Percentiles rank a stretch among this genome's conserved stretches.
Evolutionary conservation across 2,888 invertebrate species (phyloP).

Genomic region (Drosophila eohydei): DNA sequence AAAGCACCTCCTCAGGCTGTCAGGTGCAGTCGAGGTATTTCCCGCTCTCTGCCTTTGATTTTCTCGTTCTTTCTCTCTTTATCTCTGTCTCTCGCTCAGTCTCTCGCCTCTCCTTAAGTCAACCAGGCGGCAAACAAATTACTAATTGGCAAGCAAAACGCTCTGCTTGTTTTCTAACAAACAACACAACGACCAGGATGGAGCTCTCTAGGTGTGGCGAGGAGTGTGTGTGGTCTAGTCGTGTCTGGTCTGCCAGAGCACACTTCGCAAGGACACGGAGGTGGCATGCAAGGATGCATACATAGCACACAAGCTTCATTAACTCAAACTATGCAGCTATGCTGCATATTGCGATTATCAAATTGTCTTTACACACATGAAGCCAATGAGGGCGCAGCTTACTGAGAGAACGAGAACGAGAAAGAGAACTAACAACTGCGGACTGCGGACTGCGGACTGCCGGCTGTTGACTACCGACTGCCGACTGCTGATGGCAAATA

Average conservation of each 20-base stretch:
- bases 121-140: constrained; percentile 71
- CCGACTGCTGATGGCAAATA: constrained; percentile 59
- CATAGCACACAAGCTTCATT: constrained; percentile 73
- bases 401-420: constrained; percentile 8
- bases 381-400: constrained; percentile 55
- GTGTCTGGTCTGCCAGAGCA: constrained; percentile 24
- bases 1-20: constrained; percentile 45
- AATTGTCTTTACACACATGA: constrained; percentile 76
- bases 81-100: neutral
- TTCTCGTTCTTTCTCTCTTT: neutral
- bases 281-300: constrained; percentile 41
- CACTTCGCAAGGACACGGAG: constrained; percentile 22
- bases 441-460: neutral
- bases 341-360: constrained; percentile 79
- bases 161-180: constrained; percentile 76
- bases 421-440: constrained; percentile 32
- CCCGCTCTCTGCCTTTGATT: neutral
- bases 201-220: constrained; percentile 24
- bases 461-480: constrained; percentile 44
- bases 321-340: constrained; percentile 80
- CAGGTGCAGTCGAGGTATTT: constrained; percentile 30
- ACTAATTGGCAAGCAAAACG: constrained; percentile 79
- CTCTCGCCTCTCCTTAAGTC: constrained; percentile 21
- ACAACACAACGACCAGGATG: constrained; percentile 50
- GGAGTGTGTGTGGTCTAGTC: constrained; percentile 14